Base-by-base conservation (phyloP, 2,888 invertebrate species). In the Plusia festucae region DNA sequence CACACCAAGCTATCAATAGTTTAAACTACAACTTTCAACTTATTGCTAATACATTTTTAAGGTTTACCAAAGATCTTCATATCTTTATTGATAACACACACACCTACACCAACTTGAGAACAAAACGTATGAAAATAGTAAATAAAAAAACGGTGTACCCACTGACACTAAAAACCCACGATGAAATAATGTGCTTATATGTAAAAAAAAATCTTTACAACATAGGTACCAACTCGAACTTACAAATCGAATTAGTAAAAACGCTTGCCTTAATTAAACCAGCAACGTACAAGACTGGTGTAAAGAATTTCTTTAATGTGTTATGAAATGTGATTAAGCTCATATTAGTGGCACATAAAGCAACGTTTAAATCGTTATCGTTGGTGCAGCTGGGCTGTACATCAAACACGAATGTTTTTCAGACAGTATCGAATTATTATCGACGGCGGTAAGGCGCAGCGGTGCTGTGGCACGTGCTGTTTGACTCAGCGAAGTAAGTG, bases 401-500 rank as follows among this genome's bases (percentile, higher is more conserved):
- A 82, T 81, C 82, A 81, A 81, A 81, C 73, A 67, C 59, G 73
- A 73, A 80, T 82, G 76, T 82, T 83, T 82, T 81, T 78, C 78
- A 76, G 79, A 82, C 75, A 79, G 78, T 80, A 86, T 84, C 82
- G 79, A 82, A 77, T 79, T 81, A 82, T 82, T 82, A 85, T 83
- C 79, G 82, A 82, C 78, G 63, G 63, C 65, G 73, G 82, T 76
- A 78, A 75, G 67, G 77, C 81, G 76, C 72, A 70, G 76, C 70
- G 79, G 77, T 78, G 76, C 82, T 70, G 81, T 79, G 86, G 90
- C 93, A 88, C 91, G 92, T 91, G 93, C 90, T 85, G 90, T 85
- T 90, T 93, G 94, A 94, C 83, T 94, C 94, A 92, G 91, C 89
- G 90, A 88, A 86, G 91, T 90, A 91, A 95, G 94, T 94, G 94